Evolutionary conservation across 2,797 vertebrate genomes (phyloP).

Genomic region (Micromesistius poutassou): DNA sequence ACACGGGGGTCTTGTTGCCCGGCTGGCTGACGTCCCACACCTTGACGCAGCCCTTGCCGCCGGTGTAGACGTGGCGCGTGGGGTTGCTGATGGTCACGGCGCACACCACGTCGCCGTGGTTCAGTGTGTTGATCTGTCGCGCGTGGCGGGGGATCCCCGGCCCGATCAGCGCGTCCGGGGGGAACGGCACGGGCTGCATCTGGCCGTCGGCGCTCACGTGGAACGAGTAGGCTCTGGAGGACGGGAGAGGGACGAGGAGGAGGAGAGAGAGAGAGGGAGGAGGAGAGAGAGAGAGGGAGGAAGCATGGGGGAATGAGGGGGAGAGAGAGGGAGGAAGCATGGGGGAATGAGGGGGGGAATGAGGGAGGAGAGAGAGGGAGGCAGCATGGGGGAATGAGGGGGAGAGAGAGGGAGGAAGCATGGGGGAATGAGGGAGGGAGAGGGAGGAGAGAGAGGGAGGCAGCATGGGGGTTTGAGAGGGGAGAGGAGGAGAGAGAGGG

Average conservation of each 20-base stretch:
- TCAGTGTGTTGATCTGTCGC: conserved; percentile 81
- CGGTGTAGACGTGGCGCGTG: conserved; percentile 92
- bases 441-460: too few species aligned
- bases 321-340: background rate
- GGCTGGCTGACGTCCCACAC: conserved; percentile 99
- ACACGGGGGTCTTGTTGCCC: conserved; percentile 93
- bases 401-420: background rate
- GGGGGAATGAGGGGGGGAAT: too few species aligned
- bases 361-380: background rate
- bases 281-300: background rate
- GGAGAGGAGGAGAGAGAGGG: too few species aligned
- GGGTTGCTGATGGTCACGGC: conserved; percentile 97
- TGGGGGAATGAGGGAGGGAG: too few species aligned
- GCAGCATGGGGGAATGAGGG: background rate
- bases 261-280: background rate
- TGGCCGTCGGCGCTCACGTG: conserved; percentile 80
- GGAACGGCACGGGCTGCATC: conserved; percentile 83
- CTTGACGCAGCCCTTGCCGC: conserved; percentile 94
- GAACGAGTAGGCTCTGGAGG: conserved; percentile 77
- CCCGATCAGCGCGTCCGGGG: conserved; percentile 79
- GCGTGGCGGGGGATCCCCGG: conserved; percentile 80
- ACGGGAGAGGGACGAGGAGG: too few species aligned
- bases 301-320: background rate
- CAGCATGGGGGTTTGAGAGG: too few species aligned
- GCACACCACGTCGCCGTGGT: conserved; percentile 83